Percentiles rank a stretch among this genome's conserved stretches.
Conservation (phyloP, 2,797 vertebrate genomes). For the Ictinia mississippiensis region DNA sequence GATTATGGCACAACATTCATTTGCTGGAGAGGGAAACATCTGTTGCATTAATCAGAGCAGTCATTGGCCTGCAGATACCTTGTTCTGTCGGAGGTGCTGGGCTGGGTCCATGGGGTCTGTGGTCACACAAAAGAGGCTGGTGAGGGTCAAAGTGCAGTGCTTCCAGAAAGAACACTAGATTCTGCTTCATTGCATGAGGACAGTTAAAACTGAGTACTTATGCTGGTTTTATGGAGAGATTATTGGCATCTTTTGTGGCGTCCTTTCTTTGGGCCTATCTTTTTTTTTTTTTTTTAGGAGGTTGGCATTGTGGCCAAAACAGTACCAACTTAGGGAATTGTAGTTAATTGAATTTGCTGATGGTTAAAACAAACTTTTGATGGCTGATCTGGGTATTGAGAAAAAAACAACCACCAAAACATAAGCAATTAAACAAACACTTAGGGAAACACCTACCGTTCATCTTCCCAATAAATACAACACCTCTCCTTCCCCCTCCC, state of each 20-base stretch:
- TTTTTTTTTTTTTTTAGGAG: neutral
- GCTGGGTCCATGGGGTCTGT: neutral
- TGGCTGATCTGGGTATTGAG: neutral
- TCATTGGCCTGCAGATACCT: accelerated
- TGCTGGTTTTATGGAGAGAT: neutral
- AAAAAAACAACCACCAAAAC: neutral
- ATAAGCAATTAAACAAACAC: neutral
- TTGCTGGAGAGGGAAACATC: neutral
- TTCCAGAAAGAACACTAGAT: neutral
- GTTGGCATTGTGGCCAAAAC: neutral
- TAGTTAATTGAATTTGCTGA: neutral
- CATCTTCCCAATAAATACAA: neutral
- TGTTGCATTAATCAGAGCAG: neutral
- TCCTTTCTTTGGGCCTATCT: neutral
- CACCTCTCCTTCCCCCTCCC: accelerated
- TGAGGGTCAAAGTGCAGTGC: neutral
- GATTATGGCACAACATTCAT: neutral
- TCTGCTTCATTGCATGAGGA: neutral
- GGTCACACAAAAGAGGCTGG: neutral
- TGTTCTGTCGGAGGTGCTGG: neutral
- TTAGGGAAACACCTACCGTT: neutral
- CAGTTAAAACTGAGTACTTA: neutral
- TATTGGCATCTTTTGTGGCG: neutral
- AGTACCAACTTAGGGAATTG: neutral
- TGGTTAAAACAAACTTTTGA: neutral